Conservation (phyloP, 2,113 vertebrate species). For the Tragelaphus strepsiceros region DNA sequence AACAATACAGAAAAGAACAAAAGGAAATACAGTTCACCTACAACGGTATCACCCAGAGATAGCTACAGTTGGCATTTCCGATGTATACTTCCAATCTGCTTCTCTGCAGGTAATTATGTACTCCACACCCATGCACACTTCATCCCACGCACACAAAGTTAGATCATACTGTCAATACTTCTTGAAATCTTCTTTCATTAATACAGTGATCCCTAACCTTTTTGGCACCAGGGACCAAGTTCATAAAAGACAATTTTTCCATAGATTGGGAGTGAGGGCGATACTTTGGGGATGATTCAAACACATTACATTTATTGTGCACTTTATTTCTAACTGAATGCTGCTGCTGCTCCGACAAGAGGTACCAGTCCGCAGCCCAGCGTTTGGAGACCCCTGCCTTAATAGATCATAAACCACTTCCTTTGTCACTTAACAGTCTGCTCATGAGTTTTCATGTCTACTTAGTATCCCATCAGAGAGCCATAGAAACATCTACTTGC, state of each 20-base stretch:
- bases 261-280: not conserved
- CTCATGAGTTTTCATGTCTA: not conserved
- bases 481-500: not conserved
- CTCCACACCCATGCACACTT: not conserved
- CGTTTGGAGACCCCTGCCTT: not conserved
- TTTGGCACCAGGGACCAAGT: not conserved
- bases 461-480: not conserved
- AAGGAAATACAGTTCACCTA: not conserved
- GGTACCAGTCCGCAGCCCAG: not conserved
- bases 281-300: not conserved
- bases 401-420: not conserved
- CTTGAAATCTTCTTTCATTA: not conserved
- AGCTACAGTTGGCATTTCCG: not conserved
- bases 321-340: not conserved
- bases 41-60: not conserved
- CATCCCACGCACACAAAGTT: not conserved
- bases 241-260: not conserved
- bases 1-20: not conserved
- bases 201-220: not conserved
- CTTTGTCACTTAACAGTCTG: not conserved
- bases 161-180: not conserved
- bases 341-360: not conserved
- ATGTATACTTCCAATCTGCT: not conserved
- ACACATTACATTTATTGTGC: not conserved
- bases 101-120: not conserved